A percentile compares a stretch with the other conserved stretches of the same genome.
Conservation (phyloP, 1,140 invertebrate genomes). For the Nasonia longicornis region DNA sequence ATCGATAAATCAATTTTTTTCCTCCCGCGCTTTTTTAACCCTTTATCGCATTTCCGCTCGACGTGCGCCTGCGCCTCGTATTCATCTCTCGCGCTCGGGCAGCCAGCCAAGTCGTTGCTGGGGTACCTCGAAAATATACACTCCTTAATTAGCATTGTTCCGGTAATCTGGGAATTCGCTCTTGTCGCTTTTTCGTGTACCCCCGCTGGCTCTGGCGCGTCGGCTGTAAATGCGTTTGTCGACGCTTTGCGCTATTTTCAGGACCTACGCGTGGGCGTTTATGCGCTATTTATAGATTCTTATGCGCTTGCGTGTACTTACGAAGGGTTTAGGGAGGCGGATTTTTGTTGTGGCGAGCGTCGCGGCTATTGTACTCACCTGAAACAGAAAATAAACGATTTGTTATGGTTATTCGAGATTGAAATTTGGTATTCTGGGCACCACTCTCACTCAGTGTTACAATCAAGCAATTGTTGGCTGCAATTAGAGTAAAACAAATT, state of each 20-base stretch:
- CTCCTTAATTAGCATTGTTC: constrained; percentile 37
- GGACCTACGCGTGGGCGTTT: neutral
- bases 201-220: neutral
- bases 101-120: constrained; percentile 13
- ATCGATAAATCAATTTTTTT: constrained; percentile 30
- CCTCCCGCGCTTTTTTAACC: neutral
- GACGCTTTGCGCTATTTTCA: neutral
- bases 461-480: too few species aligned
- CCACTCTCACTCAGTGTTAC: too few species aligned
- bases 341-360: neutral
- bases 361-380: constrained; percentile 4
- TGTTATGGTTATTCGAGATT: too few species aligned
- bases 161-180: constrained; percentile 21
- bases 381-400: constrained; percentile 11
- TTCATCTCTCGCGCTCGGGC: constrained; percentile 27
- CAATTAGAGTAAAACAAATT: too few species aligned
- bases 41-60: constrained; percentile 27
- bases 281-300: neutral
- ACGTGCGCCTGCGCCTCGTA: constrained; percentile 16
- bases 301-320: neutral
- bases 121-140: constrained; percentile 18
- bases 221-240: neutral
- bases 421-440: too few species aligned
- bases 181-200: neutral
- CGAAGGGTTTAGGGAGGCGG: neutral